Conservation (phyloP, 2,797 vertebrate species). For the Lepus townsendii region DNA sequence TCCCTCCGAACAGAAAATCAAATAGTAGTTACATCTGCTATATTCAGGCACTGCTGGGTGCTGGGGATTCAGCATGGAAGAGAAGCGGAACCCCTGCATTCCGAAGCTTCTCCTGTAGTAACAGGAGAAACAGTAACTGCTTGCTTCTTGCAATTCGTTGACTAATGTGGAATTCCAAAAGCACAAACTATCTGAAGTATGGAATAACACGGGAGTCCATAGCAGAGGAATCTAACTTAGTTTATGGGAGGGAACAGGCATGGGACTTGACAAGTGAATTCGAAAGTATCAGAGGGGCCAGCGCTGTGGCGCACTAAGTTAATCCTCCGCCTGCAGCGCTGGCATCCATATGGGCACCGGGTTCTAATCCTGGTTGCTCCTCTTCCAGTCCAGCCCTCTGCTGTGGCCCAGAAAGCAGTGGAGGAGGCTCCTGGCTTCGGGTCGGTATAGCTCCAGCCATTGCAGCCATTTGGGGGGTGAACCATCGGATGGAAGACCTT, state of each 20-base stretch:
- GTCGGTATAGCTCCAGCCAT: too few species aligned
- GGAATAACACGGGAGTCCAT: neutral
- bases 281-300: too few species aligned
- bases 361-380: too few species aligned
- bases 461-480: too few species aligned
- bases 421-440: too few species aligned
- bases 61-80: neutral
- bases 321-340: too few species aligned
- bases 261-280: neutral
- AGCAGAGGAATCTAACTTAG: neutral
- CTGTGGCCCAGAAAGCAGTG: too few species aligned
- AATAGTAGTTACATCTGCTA: constrained; percentile 15
- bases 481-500: too few species aligned
- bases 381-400: too few species aligned
- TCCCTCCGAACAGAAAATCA: constrained; percentile 18
- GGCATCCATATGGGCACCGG: too few species aligned
- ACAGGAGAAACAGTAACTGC: neutral
- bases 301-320: too few species aligned
- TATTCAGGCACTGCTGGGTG: neutral
- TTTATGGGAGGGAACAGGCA: neutral
- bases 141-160: constrained; percentile 6
- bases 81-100: constrained; percentile 13
- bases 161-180: neutral
- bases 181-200: constrained; percentile 10
- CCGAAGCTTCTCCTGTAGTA: constrained; percentile 45